Evolutionary conservation across 1,140 invertebrate species (phyloP).

Genomic region (Drosophila ohnishii): DNA sequence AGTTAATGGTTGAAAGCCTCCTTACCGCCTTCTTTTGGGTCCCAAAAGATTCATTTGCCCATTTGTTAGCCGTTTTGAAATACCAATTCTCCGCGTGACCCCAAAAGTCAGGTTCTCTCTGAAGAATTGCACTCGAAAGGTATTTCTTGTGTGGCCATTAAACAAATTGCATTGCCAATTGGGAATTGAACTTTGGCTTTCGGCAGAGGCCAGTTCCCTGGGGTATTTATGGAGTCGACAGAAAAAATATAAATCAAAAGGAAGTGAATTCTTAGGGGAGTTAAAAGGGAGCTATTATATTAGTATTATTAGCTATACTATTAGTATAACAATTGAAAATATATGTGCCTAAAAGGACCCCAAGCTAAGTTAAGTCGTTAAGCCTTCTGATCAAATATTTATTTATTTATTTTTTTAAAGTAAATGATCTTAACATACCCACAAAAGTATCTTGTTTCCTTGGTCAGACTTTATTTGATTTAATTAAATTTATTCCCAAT

Average conservation of each 20-base stretch:
- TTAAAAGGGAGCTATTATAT: not conserved
- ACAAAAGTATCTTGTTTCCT: not conserved
- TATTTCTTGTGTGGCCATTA: constrained; percentile 57
- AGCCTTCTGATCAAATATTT: no score
- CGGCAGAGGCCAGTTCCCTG: constrained; percentile 30
- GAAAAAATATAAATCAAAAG: constrained; percentile 5
- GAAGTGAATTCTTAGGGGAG: constrained; percentile 15
- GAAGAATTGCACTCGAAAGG: constrained; percentile 53
- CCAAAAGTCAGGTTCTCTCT: constrained; percentile 23
- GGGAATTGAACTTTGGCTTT: constrained; percentile 42
- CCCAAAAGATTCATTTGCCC: constrained; percentile 15
- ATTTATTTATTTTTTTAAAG: no score
- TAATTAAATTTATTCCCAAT: not conserved
- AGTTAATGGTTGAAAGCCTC: constrained; percentile 2
- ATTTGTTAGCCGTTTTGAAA: constrained; percentile 21
- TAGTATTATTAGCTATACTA: no score
- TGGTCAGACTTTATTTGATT: not conserved
- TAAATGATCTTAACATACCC: no score
- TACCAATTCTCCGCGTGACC: constrained; percentile 33
- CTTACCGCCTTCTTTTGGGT: constrained; percentile 5
- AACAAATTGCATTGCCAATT: constrained; percentile 64
- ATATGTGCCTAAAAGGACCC: not conserved
- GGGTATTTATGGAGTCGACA: constrained; percentile 22
- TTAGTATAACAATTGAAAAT: constrained; percentile 12
- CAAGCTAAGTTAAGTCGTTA: not conserved